Conservation (phyloP, 2,113 vertebrate genomes). For the Potamarius usumacintae region DNA sequence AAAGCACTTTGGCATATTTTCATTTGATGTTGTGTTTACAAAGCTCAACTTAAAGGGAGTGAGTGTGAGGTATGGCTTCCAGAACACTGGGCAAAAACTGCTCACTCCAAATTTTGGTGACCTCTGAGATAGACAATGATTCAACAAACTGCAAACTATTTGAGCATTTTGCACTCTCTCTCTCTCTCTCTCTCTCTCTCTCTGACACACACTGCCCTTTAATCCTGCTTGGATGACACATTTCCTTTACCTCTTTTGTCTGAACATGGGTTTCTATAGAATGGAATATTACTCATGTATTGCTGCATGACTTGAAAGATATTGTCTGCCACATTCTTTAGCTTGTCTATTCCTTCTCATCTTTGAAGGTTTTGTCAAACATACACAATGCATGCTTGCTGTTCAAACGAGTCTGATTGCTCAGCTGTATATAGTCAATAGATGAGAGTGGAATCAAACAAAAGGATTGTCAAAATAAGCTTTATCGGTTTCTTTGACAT, state of each 20-base stretch:
- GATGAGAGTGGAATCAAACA: constrained; percentile 26
- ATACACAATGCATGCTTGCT: constrained; percentile 47
- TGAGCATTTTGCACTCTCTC: not conserved
- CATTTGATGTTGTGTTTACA: constrained; percentile 19
- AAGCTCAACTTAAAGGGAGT: not conserved
- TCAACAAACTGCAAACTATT: constrained; percentile 35
- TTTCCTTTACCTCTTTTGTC: constrained; percentile 24
- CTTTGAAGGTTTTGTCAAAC: constrained; percentile 45
- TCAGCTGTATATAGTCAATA: constrained; percentile 50
- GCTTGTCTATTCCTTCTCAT: constrained; percentile 35
- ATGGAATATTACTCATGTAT: constrained; percentile 17
- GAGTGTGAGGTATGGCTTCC: constrained; percentile 1
- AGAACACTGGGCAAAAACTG: constrained; percentile 26
- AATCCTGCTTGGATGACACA: not conserved
- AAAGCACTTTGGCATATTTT: constrained; percentile 24
- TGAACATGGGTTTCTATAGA: constrained; percentile 4
- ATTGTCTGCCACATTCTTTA: constrained; percentile 10
- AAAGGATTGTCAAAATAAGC: constrained; percentile 31
- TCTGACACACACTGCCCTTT: constrained; percentile 8
- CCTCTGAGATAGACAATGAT: constrained; percentile 15
- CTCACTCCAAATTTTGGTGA: constrained; percentile 30
- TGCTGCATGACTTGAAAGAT: not conserved
- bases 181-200: not conserved
- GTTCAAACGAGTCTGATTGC: constrained; percentile 56
- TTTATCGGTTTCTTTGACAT: constrained; percentile 12